Conservation (phyloP, 2,113 vertebrate species). For the Antigone vipio region DNA sequence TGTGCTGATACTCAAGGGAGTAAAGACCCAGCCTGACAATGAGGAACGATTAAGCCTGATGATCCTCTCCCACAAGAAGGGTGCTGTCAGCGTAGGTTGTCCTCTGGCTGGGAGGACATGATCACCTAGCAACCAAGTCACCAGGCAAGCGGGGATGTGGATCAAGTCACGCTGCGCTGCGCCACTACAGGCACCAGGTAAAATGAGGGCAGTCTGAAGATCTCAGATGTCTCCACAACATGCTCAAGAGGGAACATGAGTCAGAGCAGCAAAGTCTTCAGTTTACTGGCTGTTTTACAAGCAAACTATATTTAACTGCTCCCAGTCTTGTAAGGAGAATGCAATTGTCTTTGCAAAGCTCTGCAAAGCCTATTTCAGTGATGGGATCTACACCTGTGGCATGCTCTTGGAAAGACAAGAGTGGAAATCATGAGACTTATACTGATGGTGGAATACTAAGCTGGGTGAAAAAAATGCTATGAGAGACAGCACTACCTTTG, state of each 20-base stretch:
- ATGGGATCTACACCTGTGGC: background rate
- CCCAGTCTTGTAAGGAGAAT: background rate
- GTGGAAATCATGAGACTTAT: background rate
- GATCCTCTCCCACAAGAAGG: background rate
- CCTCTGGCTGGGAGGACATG: background rate
- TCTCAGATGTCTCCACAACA: background rate
- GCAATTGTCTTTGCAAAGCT: background rate
- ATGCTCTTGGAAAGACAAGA: background rate
- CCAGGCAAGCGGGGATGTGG: background rate
- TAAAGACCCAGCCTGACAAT: background rate
- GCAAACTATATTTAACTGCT: background rate
- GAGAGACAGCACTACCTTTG: background rate
- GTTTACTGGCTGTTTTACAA: background rate
- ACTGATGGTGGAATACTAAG: background rate
- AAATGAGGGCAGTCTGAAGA: background rate
- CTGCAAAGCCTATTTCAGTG: background rate
- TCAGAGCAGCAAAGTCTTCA: background rate
- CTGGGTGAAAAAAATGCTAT: background rate
- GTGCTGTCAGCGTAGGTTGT: background rate
- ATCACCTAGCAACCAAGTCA: background rate
- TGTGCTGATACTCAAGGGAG: background rate
- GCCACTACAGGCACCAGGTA: background rate
- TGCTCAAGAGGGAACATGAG: background rate
- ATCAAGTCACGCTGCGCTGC: fast-evolving
- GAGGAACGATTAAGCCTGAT: background rate